phyloP scores from a whole-genome alignment of 2,113 vertebrate genomes.

The Atlantisia rogersi region DNA sequence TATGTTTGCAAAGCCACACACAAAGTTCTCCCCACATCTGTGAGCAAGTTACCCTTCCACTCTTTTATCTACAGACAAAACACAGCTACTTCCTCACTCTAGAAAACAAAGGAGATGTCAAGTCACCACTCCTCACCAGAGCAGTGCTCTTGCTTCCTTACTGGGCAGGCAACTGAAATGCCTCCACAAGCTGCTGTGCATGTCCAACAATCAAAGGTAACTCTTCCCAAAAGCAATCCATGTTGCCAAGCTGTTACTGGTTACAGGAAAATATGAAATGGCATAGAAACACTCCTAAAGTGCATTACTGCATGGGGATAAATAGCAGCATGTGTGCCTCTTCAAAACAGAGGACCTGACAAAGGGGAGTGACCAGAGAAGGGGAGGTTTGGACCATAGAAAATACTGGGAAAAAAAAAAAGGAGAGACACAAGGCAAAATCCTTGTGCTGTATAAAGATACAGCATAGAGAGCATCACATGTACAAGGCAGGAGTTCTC shows the following conservation, averaged over 20 bases:
- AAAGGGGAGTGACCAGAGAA: not conserved
- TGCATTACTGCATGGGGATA: constrained; percentile 68
- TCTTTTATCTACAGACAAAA: not conserved
- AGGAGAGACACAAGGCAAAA: constrained; percentile 2
- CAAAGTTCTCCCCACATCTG: not conserved
- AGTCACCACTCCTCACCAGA: not conserved
- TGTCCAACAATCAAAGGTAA: not conserved
- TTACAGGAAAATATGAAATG: not conserved
- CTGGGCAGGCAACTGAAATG: not conserved
- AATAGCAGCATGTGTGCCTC: constrained; percentile 69
- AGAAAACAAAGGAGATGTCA: not conserved
- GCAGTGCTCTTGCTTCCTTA: not conserved
- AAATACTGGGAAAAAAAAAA: not conserved
- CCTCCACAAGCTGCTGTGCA: not conserved
- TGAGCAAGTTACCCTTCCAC: not conserved
- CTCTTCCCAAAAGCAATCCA: not conserved
- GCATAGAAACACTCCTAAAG: constrained; percentile 71
- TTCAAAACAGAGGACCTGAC: constrained; percentile 1
- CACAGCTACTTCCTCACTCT: not conserved
- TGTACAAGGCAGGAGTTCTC: not conserved
- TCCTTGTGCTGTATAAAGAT: not conserved
- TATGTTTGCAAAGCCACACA: not conserved
- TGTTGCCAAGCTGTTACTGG: not conserved
- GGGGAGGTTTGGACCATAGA: not conserved
- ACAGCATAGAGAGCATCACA: constrained; percentile 10